Evolutionary conservation across 2,888 invertebrate genomes (phyloP).

Genomic region (Elysia crispata): DNA sequence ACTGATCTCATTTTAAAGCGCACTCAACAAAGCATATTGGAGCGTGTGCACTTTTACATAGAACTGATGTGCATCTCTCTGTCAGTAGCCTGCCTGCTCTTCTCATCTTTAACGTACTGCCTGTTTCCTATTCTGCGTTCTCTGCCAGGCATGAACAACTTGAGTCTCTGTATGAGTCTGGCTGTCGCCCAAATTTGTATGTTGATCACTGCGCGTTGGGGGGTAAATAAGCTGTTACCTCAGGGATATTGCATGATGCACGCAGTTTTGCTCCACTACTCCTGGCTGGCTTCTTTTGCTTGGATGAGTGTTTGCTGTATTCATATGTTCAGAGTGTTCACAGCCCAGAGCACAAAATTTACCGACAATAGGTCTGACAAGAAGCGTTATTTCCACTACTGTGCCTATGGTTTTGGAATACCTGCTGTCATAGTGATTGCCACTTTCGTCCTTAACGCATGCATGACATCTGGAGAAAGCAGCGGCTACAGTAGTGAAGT

Average conservation of each 20-base stretch:
- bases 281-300: constrained; percentile 54
- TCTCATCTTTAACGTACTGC: constrained; percentile 52
- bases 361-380: constrained; percentile 26
- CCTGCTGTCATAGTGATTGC: constrained; percentile 48
- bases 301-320: constrained; percentile 55
- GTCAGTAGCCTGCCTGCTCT: constrained; percentile 50
- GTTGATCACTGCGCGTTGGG: constrained; percentile 26
- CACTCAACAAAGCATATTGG: not conserved
- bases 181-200: constrained; percentile 48
- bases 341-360: constrained; percentile 21
- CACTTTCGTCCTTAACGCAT: constrained; percentile 40
- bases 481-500: constrained; percentile 42
- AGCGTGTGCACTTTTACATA: constrained; percentile 5
- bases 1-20: not conserved
- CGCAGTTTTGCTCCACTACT: constrained; percentile 46
- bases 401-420: constrained; percentile 49
- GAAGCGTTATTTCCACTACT: constrained; percentile 45
- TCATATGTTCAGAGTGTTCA: constrained; percentile 56
- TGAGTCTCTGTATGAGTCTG: constrained; percentile 49
- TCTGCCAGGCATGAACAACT: constrained; percentile 55
- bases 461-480: constrained; percentile 45
- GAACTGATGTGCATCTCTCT: constrained; percentile 42
- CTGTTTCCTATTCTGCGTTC: constrained; percentile 51
- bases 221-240: not conserved
- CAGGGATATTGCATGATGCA: constrained; percentile 17